Base-by-base conservation (phyloP, 2,888 invertebrate species). In the Brassicogethes aeneus region DNA sequence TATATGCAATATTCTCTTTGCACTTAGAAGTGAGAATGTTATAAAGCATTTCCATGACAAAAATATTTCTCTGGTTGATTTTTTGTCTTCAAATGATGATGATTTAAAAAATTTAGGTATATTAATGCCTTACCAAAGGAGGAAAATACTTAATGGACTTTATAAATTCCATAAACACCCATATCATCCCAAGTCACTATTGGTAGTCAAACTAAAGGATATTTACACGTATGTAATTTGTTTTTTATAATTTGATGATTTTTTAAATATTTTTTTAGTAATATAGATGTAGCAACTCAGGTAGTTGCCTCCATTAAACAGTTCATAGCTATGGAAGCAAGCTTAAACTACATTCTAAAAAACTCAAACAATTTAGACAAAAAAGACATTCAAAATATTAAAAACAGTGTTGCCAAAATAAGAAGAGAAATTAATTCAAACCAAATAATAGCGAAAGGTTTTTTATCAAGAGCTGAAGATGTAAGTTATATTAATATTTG, bases 61-160 rank as follows among this genome's bases (percentile, higher is more conserved):
- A 40, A 64, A 69, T 5, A 71, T 81, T 45, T 68, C 70, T 55
- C 65, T 82, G 14, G 68, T 70, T 41, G 68, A 69, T 1, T 79
- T 83, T 52, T 56, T 83, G 2, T 64, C 74, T 29, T 53, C 79
- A 31, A 71, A 74, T 49, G 77, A 80, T 35, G 59, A 70, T 0
- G 75, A 77, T 53, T 69, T 84, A 60, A 57, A 69, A 34, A 57
- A 66, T 38, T 51, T 81, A 29, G 80, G 79, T 23, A 69, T 83
- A 13, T 65, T 70, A 2, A 69, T 80, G 64, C 75, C 76, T 1
- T 76, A 71, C 48, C 78, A 81, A 54, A 68, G 77, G 45, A 71
- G 73, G 45, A 69, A 76, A 54, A 69, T 82, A 45, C 58, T 70
- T 39, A 56, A 62, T 23, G 76, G 76, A 1, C 55, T 82, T 35